These are phyloP conservation scores for Lasioglossum malachurum DNA, from an alignment of 2,888 invertebrate species.

Conservation along the genomic window DNA sequence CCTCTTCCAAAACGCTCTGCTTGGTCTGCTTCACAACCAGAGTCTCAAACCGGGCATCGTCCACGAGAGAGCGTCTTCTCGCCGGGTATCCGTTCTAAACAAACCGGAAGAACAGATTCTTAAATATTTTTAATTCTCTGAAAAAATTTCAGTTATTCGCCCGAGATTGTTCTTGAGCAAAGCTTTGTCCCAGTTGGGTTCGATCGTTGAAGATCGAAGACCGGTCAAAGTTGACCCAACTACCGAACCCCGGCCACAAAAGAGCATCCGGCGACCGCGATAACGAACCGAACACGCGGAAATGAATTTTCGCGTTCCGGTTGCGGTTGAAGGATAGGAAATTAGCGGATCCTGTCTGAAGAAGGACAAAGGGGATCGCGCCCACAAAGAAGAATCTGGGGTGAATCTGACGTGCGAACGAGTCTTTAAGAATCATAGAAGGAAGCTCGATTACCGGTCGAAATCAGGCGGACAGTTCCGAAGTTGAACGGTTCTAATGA, in stretches of 20 bases:
- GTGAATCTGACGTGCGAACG: not conserved
- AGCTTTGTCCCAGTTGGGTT: conserved; percentile 27
- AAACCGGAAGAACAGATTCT: not conserved
- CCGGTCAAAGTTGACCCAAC: conserved; percentile 19
- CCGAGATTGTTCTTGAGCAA: conserved; percentile 31
- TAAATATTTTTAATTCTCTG: not conserved
- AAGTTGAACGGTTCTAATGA: not conserved
- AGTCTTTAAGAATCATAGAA: not conserved
- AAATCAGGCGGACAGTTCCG: not conserved
- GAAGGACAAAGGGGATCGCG: conserved; percentile 10
- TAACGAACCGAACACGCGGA: conserved; percentile 64
- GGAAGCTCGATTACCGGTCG: not conserved
- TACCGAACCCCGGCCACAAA: not conserved
- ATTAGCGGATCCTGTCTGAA: conserved; percentile 62
- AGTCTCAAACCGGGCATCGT: conserved; percentile 98
- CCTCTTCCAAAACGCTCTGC: conserved; percentile 96
- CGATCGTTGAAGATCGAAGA: not conserved
- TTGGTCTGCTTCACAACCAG: conserved; percentile 98
- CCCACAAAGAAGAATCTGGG: conserved; percentile 10
- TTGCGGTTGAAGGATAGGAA: conserved; percentile 72
- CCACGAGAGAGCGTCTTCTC: conserved; percentile 97
- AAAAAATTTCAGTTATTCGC: not conserved
- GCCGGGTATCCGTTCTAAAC: conserved; percentile 96
- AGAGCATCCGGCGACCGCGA: conserved; percentile 17
- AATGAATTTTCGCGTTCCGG: conserved; percentile 65